A percentile compares a stretch with the other conserved stretches of the same genome.
Evolutionary conservation across 2,113 vertebrate genomes (phyloP).

Genomic region (Nannobrachium achirus): DNA sequence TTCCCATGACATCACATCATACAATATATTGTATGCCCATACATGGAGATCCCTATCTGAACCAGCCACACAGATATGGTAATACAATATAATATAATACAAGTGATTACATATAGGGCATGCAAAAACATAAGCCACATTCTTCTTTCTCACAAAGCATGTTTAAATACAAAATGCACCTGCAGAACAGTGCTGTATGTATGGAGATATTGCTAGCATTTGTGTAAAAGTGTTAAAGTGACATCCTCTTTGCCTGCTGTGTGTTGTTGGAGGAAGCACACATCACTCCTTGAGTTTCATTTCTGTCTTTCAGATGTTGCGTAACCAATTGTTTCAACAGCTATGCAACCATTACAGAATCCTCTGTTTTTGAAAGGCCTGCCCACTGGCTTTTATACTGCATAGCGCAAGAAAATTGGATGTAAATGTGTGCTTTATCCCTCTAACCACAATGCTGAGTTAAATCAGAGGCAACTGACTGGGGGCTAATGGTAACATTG

Average conservation of each 20-base stretch:
- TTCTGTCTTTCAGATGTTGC: conserved; percentile 41
- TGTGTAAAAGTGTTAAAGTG: not conserved
- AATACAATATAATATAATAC: not conserved
- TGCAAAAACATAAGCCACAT: not conserved
- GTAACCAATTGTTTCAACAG: conserved; percentile 47
- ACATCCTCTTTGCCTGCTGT: conserved; percentile 14
- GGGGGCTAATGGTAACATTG: conserved; percentile 36
- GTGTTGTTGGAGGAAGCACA: conserved; percentile 7
- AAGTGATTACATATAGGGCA: not conserved
- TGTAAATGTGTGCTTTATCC: conserved; percentile 56
- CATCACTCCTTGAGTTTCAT: conserved; percentile 22
- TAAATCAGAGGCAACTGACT: conserved; percentile 40
- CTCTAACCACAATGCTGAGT: conserved; percentile 40
- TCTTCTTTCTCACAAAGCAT: not conserved
- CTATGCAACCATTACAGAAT: conserved; percentile 55
- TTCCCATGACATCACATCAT: too few species aligned
- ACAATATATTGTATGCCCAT: too few species aligned
- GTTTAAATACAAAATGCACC: not conserved
- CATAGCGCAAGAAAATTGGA: conserved; percentile 44
- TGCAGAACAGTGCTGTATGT: not conserved
- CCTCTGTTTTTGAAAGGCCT: conserved; percentile 33
- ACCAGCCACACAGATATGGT: too few species aligned
- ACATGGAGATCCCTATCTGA: too few species aligned
- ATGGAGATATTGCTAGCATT: not conserved
- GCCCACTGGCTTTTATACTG: conserved; percentile 34